Evolutionary conservation across 2,113 vertebrate genomes (phyloP).

Genomic region (Nerophis ophidion): DNA sequence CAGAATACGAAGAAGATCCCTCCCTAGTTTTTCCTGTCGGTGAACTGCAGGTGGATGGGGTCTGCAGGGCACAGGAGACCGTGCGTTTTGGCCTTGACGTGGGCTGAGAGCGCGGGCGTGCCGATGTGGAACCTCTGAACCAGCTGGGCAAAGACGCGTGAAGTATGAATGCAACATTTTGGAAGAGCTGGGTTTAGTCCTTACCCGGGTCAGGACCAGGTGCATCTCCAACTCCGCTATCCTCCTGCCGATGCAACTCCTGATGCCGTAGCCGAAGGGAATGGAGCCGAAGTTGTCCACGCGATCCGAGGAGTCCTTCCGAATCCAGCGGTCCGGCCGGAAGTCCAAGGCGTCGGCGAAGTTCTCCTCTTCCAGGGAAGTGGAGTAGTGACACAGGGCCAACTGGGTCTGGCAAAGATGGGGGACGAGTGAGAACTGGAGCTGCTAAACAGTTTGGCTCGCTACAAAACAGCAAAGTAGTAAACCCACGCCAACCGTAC

Average conservation of each 20-base stretch:
- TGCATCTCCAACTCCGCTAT: slow-evolving; percentile 89
- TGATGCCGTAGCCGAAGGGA: slow-evolving; percentile 88
- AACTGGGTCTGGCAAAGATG: slow-evolving; percentile 77
- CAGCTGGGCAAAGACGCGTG: slow-evolving; percentile 64
- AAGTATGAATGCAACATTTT: background rate
- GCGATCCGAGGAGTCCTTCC: slow-evolving; percentile 75
- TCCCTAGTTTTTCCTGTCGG: slow-evolving; percentile 56
- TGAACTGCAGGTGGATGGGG: slow-evolving; percentile 78
- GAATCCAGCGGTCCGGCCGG: slow-evolving; percentile 82
- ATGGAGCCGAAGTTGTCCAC: slow-evolving; percentile 91
- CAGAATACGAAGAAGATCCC: background rate
- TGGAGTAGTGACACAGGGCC: slow-evolving; percentile 89
- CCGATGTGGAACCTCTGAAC: slow-evolving; percentile 83
- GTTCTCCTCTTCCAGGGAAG: slow-evolving; percentile 80
- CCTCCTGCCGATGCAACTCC: slow-evolving; percentile 86
- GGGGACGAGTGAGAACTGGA: background rate
- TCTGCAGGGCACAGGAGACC: slow-evolving; percentile 79
- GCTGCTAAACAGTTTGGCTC: slow-evolving; percentile 22
- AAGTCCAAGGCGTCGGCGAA: slow-evolving; percentile 76
- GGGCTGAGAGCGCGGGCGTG: slow-evolving; percentile 66
- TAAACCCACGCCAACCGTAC: slow-evolving; percentile 63
- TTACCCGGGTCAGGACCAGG: slow-evolving; percentile 80
- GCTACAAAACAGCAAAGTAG: slow-evolving; percentile 6
- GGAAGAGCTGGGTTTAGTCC: background rate
- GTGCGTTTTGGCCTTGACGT: slow-evolving; percentile 80